phyloP scores from a whole-genome alignment of 2,797 vertebrate species.

The Leptoclinus maculatus region DNA sequence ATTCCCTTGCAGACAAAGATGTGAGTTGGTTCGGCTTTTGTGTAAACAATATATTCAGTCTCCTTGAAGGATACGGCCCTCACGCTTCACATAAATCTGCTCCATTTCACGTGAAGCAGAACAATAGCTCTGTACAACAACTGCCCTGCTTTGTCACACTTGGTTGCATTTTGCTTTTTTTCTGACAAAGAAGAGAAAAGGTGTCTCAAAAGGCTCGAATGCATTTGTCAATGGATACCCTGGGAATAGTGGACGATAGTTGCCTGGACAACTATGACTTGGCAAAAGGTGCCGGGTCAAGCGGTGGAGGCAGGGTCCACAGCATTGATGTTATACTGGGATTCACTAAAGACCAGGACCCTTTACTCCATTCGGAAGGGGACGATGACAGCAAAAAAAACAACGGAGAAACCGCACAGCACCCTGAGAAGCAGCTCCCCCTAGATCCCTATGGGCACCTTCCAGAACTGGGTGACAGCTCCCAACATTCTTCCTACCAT shows the following conservation, averaged over 20 bases:
- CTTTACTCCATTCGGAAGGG: slow-evolving; percentile 75
- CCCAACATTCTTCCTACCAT: slow-evolving; percentile 76
- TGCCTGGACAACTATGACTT: slow-evolving; percentile 86
- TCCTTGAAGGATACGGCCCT: slow-evolving; percentile 26
- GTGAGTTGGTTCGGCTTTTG: slow-evolving; percentile 41
- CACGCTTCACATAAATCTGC: slow-evolving; percentile 37
- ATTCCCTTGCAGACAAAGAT: slow-evolving; percentile 57
- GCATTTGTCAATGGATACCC: slow-evolving; percentile 87
- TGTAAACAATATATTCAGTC: slow-evolving; percentile 31
- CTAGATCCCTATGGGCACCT: slow-evolving; percentile 78
- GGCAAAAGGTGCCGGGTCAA: slow-evolving; percentile 80
- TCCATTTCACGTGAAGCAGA: slow-evolving; percentile 37
- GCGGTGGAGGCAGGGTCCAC: slow-evolving; percentile 79
- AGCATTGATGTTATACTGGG: slow-evolving; percentile 88
- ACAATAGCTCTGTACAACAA: slow-evolving; percentile 19
- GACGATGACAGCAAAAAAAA: slow-evolving; percentile 68
- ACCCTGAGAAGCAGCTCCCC: slow-evolving; percentile 72
- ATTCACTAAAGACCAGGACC: slow-evolving; percentile 87
- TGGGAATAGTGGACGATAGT: slow-evolving; percentile 85
- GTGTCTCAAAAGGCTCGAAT: slow-evolving; percentile 74
- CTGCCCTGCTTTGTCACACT: slow-evolving; percentile 30
- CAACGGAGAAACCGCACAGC: slow-evolving; percentile 62
- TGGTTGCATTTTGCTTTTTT: slow-evolving; percentile 15
- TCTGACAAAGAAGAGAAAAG: slow-evolving; percentile 38
- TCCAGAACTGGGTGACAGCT: slow-evolving; percentile 70